phyloP scores from a whole-genome alignment of 2,888 invertebrate species.

The Drosophila basisetae region DNA sequence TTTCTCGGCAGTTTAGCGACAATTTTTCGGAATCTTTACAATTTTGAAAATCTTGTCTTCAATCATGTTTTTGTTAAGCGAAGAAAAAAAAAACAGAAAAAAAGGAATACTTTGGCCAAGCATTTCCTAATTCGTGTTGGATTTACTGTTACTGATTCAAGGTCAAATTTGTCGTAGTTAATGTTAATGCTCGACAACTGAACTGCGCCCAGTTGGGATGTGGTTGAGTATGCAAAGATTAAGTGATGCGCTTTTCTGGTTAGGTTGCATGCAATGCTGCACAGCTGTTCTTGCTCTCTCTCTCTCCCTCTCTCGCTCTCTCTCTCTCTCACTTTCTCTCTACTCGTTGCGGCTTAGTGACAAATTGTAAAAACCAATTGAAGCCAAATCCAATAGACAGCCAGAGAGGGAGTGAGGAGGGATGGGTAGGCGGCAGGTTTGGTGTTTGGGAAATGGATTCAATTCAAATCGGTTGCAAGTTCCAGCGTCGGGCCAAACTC shows the following conservation, averaged over 20 bases:
- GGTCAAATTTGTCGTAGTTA: background rate
- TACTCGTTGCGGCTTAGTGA: constrained; percentile 26
- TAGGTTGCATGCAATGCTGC: background rate
- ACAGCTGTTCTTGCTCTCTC: constrained; percentile 11
- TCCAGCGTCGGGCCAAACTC: constrained; percentile 56
- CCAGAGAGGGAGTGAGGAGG: background rate
- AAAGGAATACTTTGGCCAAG: background rate
- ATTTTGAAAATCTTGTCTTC: background rate
- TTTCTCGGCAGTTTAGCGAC: background rate
- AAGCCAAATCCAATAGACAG: constrained; percentile 34
- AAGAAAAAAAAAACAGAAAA: background rate
- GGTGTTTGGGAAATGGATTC: constrained; percentile 2
- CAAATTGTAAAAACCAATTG: constrained; percentile 57
- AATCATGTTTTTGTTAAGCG: too few relatives aligned
- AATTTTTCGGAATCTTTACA: background rate
- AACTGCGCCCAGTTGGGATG: background rate
- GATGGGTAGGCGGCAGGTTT: background rate
- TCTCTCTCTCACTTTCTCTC: background rate
- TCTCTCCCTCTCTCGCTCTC: background rate
- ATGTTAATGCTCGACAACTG: background rate
- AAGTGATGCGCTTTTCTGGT: background rate
- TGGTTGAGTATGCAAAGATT: constrained; percentile 9
- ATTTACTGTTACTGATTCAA: background rate
- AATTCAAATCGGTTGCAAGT: constrained; percentile 30
- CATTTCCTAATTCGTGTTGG: background rate